Evolutionary conservation across 92 coral and sea anemone genomes (phyloP).

Genomic region (Porites divaricata): DNA sequence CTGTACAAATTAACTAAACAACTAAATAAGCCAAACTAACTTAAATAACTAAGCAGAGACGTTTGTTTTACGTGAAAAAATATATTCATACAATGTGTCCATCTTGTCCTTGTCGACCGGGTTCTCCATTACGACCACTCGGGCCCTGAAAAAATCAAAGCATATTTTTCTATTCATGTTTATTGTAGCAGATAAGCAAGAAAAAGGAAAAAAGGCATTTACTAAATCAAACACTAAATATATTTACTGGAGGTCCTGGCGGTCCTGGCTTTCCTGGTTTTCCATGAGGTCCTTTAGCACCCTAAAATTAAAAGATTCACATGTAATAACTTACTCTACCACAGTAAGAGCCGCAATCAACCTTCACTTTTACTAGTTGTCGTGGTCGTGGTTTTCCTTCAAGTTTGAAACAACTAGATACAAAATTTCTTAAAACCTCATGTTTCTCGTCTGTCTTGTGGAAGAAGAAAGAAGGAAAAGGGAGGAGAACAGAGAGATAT

Average conservation of each 20-base stretch:
- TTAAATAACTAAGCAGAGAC: background rate
- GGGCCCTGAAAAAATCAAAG: constrained; percentile 23
- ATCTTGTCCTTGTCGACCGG: constrained; percentile 22
- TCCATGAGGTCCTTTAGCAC: constrained; percentile 34
- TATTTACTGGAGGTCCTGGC: constrained; percentile 35
- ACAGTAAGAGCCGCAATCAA: no score
- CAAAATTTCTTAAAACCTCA: no score
- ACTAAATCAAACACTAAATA: background rate
- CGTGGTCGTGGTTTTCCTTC: no score
- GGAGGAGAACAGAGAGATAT: no score
- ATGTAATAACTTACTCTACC: background rate
- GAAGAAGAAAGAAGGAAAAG: no score
- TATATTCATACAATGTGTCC: constrained; percentile 3
- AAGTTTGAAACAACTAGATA: no score
- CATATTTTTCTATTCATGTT: background rate
- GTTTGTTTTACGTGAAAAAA: background rate
- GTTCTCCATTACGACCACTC: constrained; percentile 9
- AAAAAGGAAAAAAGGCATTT: background rate
- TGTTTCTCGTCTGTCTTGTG: no score
- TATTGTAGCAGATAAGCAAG: background rate
- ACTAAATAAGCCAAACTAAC: background rate
- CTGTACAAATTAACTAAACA: no score
- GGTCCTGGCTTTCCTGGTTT: constrained; percentile 34
- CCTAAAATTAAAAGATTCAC: background rate
- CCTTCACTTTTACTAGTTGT: background rate